Conservation (phyloP, 1,140 invertebrate species). For the Cyclargus thomasi region DNA sequence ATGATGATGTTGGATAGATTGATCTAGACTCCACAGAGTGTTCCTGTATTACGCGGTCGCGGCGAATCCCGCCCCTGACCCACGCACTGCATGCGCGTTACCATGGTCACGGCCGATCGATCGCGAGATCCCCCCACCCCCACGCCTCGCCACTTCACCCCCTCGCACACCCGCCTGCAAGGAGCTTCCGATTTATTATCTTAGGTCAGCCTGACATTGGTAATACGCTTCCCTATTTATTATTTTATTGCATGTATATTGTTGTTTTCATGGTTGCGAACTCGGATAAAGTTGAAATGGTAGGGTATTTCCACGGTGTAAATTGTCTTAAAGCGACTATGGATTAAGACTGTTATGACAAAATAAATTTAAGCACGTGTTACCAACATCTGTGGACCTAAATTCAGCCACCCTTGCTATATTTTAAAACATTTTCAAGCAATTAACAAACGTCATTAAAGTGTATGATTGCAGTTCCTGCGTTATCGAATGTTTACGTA, state of each 20-base stretch:
- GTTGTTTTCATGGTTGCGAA: neutral
- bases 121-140: conserved; percentile 19
- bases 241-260: neutral
- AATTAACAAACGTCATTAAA: conserved; percentile 2
- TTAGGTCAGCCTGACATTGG: conserved; percentile 4
- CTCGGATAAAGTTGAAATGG: neutral
- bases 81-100: conserved; percentile 56
- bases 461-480: conserved; percentile 2
- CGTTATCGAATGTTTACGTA: conserved; percentile 2
- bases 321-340: too few relatives aligned
- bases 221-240: neutral
- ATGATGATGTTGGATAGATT: neutral
- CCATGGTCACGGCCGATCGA: conserved; percentile 72
- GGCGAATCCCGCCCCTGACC: conserved; percentile 56
- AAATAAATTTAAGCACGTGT: neutral
- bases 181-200: conserved; percentile 10
- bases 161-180: neutral
- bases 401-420: neutral
- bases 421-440: neutral
- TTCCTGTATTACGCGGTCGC: neutral
- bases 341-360: too few relatives aligned
- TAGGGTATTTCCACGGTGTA: too few relatives aligned
- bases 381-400: neutral
- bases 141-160: neutral
- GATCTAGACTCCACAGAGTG: neutral